Evolutionary conservation across 2,797 vertebrate species (phyloP), one percentile per base, ranked within the genome.

Genomic region (Melanotaenia boesemani): DNA sequence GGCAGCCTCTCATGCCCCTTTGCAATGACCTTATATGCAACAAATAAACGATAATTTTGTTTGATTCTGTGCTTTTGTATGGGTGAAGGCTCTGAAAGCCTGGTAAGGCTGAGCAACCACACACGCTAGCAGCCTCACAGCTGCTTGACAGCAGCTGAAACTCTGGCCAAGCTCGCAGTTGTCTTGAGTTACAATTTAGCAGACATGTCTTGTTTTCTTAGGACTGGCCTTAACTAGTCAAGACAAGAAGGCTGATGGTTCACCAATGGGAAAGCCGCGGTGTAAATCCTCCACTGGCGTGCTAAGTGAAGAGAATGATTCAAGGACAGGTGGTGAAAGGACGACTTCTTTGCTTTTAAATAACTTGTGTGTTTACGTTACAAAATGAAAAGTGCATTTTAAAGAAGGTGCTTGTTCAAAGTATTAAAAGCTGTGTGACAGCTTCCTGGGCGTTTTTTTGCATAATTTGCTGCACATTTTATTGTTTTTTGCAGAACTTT

Each of bases 21-120:
- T 92, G 76, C 91, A 85, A 86, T 95, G 93, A 95, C 94, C 94
- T 95, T 94, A 94, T 91, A 93, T 92, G 91, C 92, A 94, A 93
- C 93, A 93, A 94, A 93, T 89, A 72, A 84, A 81, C 86, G 86
- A 93, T 93, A 88, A 94, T 94, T 95, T 94, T 77, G 88, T 80
- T 86, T 91, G 83, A 89, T 88, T 88, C 52, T 18, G 59, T 72
- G 81, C 85, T 88, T 92, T 83, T 81, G 80, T 81, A 80, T 62
- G 80, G 82, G 73, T 65, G 83, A 86, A 83, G 72, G 90, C 87
- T 88, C 72, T 79, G 77, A 87, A 85, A 89, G 73, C 63, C 74
- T 71, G n/a, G 10, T 62, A 74, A 61, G 83, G 79, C 62, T 5
- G 58, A 76, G 79, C 77, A 80, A 70, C 83, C 84, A 24, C 82